phyloP scores from a whole-genome alignment of 2,797 vertebrate genomes.

The Sebastes hubbsi region DNA sequence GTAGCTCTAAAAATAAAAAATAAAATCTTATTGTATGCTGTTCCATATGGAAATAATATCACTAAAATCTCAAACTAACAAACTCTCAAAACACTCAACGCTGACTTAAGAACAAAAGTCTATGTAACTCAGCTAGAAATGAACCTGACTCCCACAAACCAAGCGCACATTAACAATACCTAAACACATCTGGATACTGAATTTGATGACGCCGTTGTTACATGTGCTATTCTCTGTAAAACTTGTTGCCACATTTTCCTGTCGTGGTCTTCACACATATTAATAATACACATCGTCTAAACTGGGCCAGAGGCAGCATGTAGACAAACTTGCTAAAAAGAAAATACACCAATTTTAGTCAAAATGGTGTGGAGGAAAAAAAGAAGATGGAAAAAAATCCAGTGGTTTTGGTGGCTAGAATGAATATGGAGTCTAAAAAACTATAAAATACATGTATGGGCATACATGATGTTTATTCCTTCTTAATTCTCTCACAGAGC shows the following conservation, averaged over 20 bases:
- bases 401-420: slow-evolving; percentile 35
- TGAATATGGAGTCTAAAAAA: slow-evolving; percentile 41
- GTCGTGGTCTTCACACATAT: not conserved
- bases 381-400: slow-evolving; percentile 14
- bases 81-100: not conserved
- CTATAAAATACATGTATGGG: slow-evolving; percentile 18
- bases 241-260: not conserved
- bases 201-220: not conserved
- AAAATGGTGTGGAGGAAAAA: slow-evolving; percentile 19
- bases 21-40: not conserved
- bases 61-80: not conserved
- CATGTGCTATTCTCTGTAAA: not conserved
- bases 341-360: not conserved
- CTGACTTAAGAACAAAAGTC: not conserved
- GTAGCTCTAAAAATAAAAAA: not conserved
- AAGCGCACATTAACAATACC: not conserved
- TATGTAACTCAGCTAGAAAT: not conserved
- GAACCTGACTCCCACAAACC: not conserved
- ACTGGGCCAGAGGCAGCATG: not conserved
- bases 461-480: slow-evolving; percentile 6
- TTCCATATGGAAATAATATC: not conserved
- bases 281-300: not conserved
- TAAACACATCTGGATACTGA: not conserved
- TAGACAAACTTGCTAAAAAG: slow-evolving; percentile 1
- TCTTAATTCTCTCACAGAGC: not conserved